These are phyloP conservation scores for Laticauda colubrina DNA, from an alignment of 2,113 vertebrate genomes.

Conservation along the genomic window DNA sequence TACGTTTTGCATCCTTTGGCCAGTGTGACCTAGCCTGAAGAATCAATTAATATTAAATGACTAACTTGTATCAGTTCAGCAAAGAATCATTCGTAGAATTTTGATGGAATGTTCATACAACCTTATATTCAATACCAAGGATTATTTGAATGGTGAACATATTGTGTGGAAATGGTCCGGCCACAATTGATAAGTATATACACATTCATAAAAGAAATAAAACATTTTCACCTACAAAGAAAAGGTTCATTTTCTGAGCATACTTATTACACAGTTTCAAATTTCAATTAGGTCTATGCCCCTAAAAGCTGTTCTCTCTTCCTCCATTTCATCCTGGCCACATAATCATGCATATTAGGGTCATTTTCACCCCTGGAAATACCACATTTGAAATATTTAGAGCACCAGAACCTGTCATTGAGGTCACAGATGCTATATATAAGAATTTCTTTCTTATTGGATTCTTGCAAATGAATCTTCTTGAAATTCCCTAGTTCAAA, in stretches of 20 bases:
- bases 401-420: slow-evolving; percentile 26
- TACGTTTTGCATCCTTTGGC: no score
- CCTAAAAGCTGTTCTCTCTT: slow-evolving; percentile 4
- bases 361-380: slow-evolving; percentile 21
- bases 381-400: slow-evolving; percentile 29
- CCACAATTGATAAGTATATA: accelerated
- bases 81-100: background rate
- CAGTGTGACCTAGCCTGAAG: no score
- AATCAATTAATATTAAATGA: background rate
- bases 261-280: background rate
- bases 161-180: background rate
- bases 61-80: no score
- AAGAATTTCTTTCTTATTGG: slow-evolving; percentile 44
- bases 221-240: background rate
- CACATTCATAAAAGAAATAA: background rate
- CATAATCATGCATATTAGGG: slow-evolving; percentile 51
- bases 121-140: background rate
- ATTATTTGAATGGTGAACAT: background rate
- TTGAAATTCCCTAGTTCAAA: slow-evolving; percentile 43
- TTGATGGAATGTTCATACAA: background rate
- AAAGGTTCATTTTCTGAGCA: background rate
- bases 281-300: background rate
- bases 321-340: slow-evolving; percentile 28
- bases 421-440: slow-evolving; percentile 40
- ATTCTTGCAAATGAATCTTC: slow-evolving; percentile 30